Percentiles rank a stretch among this genome's conserved stretches.
Evolutionary conservation across 2,888 invertebrate genomes (phyloP).

Genomic region (Acrobasis consociella): DNA sequence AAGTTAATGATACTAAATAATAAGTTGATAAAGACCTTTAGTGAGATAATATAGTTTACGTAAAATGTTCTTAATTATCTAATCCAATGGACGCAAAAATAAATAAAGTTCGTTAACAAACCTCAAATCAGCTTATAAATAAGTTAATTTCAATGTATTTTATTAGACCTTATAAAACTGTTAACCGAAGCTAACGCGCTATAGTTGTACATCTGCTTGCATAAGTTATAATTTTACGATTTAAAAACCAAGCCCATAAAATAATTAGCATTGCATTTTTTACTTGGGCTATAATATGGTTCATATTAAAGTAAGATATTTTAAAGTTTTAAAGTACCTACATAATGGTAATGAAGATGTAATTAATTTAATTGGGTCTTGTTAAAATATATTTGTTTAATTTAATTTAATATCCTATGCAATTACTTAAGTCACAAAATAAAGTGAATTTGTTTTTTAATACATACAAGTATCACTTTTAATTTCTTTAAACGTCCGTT

Average conservation of each 20-base stretch:
- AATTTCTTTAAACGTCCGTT: no score
- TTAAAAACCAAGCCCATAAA: neutral
- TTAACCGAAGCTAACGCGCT: neutral
- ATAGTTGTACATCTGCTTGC: neutral
- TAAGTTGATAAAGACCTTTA: no score
- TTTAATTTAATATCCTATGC: neutral
- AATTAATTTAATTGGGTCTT: constrained; percentile 1
- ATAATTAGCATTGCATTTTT: neutral
- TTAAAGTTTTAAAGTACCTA: neutral
- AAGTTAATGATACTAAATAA: no score
- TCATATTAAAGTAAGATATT: neutral
- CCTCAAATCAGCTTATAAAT: no score
- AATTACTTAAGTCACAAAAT: neutral
- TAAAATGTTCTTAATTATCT: no score
- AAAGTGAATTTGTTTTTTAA: constrained; percentile 20
- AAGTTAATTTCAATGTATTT: no score
- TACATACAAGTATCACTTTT: no score
- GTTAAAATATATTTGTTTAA: neutral
- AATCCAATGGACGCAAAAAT: no score
- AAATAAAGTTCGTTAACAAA: no score
- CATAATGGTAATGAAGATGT: neutral
- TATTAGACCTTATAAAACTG: neutral
- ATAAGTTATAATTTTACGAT: neutral
- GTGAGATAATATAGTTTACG: no score
- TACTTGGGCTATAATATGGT: neutral